Evolutionary conservation across 2,113 vertebrate genomes (phyloP), one percentile per base, ranked within the genome.

Genomic region (Zeus faber): DNA sequence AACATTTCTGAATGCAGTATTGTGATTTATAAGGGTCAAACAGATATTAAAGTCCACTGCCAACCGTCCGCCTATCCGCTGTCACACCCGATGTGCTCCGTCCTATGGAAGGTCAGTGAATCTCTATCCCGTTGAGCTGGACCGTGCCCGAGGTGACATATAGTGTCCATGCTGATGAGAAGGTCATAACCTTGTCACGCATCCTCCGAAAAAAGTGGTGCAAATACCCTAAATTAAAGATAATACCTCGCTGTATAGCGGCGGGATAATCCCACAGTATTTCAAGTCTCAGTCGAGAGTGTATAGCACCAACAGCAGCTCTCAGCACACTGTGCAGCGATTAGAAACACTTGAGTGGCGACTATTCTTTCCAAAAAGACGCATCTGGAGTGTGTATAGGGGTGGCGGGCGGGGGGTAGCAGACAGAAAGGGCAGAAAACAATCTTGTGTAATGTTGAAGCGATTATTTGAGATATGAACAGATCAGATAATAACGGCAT

Each of bases 331-430:
- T 75, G 58, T 35, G 44, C 44, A 63, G 70, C 72, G 70, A 77
- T 76, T 79, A 79, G 65, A 80, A 70, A 70, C 71, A 68, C 73
- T 70, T 33, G 68, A 73, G 49, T 64, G 68, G 62, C 79, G 67
- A 64, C 33, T 11, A 4, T 37, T 37, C 13, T 14, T 2, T 33
- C 8, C 8, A 4, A 50, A 20, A 55, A 58, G 70, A 49, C 50
- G 60, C 68, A 77, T 52, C 37, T 41, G 54, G 62, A 44, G 54
- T 11, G 41, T 7, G 46, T 48, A 3, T 23, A 21, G 17, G 43
- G 6, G 43, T 6, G 43, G 57, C 53, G 35, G 50, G 49, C 0
- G 35, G 27, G 9, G 33, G 33, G 33, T 37, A 37, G 13, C 11
- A 37, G 11, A 37, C 33, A 37, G n/a, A n/a, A n/a, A n/a, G n/a